Evolutionary conservation across 2,113 vertebrate species (phyloP).

Genomic region (Plotosus lineatus): DNA sequence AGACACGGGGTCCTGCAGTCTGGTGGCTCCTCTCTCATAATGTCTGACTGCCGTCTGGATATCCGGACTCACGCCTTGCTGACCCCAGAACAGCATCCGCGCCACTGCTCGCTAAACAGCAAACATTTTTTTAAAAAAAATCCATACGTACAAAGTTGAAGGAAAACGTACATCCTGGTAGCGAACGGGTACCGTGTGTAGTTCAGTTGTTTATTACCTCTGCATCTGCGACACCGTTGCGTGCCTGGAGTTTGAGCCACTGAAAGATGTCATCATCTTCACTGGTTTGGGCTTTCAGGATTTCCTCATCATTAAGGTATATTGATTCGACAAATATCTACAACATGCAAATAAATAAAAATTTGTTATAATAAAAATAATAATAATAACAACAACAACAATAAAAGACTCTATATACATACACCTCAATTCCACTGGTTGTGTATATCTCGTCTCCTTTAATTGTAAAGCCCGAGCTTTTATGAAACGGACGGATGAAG

Average conservation of each 20-base stretch:
- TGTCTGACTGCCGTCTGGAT: slow-evolving; percentile 70
- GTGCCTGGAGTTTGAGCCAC: slow-evolving; percentile 77
- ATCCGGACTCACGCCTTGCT: slow-evolving; percentile 75
- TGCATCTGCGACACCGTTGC: slow-evolving; percentile 69
- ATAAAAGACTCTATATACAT: too few relatives aligned
- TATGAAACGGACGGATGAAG: too few relatives aligned
- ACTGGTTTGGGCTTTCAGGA: slow-evolving; percentile 69
- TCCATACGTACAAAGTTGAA: background rate
- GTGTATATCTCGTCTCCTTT: background rate
- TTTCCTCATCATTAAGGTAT: slow-evolving; percentile 70
- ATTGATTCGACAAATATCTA: slow-evolving; percentile 75
- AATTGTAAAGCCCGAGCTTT: background rate
- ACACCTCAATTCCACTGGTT: background rate
- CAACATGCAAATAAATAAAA: too few relatives aligned
- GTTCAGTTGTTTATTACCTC: slow-evolving; percentile 63
- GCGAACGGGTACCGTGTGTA: background rate
- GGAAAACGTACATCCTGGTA: background rate
- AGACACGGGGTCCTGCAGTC: slow-evolving; percentile 68
- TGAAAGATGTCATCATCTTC: slow-evolving; percentile 76
- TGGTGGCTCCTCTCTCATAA: slow-evolving; percentile 72
- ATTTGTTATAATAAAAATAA: background rate
- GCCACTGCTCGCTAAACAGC: slow-evolving; percentile 69
- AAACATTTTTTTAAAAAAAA: too few relatives aligned
- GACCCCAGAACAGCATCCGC: slow-evolving; percentile 82
- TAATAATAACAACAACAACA: too few relatives aligned